Evolutionary conservation across 2,797 vertebrate species (phyloP).

Genomic region (Phrynocephalus guinanensis): DNA sequence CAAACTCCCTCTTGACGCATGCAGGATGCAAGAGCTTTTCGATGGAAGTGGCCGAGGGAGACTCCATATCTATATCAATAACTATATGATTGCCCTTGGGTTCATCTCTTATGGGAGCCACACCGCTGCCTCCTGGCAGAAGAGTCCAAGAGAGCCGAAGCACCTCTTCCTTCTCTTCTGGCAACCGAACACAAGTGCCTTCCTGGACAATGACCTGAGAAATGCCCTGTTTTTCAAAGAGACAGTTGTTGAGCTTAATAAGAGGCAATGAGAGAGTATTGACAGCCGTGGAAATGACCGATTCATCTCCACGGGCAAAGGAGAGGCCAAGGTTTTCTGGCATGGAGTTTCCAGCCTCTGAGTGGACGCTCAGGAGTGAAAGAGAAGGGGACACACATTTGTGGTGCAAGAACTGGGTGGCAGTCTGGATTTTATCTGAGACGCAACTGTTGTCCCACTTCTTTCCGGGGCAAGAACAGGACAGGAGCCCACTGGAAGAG

Average conservation of each 20-base stretch:
- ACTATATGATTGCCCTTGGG: constrained; percentile 46
- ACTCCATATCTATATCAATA: constrained; percentile 28
- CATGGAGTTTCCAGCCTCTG: constrained; percentile 80
- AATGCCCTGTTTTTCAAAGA: constrained; percentile 56
- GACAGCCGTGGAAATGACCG: constrained; percentile 62
- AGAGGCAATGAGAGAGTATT: constrained; percentile 68
- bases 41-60: constrained; percentile 40
- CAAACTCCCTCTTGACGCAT: constrained; percentile 47
- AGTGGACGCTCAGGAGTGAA: constrained; percentile 75
- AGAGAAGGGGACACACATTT: constrained; percentile 73
- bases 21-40: neutral
- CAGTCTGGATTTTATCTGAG: constrained; percentile 71
- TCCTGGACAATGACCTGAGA: rapidly evolving
- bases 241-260: constrained; percentile 79
- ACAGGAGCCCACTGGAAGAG: constrained; percentile 58
- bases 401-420: constrained; percentile 77
- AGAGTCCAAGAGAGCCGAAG: neutral
- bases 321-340: constrained; percentile 74
- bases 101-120: rapidly evolving
- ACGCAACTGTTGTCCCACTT: constrained; percentile 62
- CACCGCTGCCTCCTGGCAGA: rapidly evolving
- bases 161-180: rapidly evolving
- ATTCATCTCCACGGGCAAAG: constrained; percentile 40
- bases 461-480: constrained; percentile 5
- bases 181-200: rapidly evolving